Base-by-base conservation (phyloP, 2,113 vertebrate species). In the Microtus pennsylvanicus region DNA sequence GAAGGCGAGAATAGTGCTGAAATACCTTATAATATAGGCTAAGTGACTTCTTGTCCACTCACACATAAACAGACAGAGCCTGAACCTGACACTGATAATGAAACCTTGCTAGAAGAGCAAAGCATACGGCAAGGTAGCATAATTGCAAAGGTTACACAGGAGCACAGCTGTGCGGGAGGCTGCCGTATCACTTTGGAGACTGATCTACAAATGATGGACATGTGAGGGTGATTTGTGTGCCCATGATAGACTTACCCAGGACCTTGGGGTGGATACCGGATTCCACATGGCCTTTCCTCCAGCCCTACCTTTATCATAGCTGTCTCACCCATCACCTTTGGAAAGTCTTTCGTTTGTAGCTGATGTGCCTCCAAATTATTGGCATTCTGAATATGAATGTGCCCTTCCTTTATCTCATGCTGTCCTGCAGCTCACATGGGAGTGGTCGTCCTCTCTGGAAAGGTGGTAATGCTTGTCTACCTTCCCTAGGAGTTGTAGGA, bases 71-170 rank as follows among this genome's bases (percentile, higher is more conserved):
- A 26, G 30, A 17, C 3, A 26, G 30, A 69, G 30, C 30, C 50
- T 21, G 97, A 98, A 96, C 70, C 52, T 38, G 22, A 38, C 4
- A 16, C 11, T 58, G 61, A 69, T 47, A 89, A 61, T 19, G 83
- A 12, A 22, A 9, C 10, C 45, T n/a, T 72, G 30, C 19, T 63
- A 42, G 47, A 55, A 75, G 61, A 22, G 6, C n/a, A 74, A 67
- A 50, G 10, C 24, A 21, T 10, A 16, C 28, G 42, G 14, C 38
- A 21, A 86, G 61, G 21, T 70, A 33, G 58, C 26, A 16, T 35
- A 1, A 8, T 63, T n/a, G 16, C 55, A 55, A 67, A 78, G n/a
- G 26, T 26, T 14, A 22, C 42, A 52, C 2, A 42, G 52, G 28
- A 61, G 42, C 16, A 21, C 13, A 75, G 24, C 17, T 26, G n/a